Evolutionary conservation across 2,113 vertebrate species (phyloP).

Genomic region (Mandrillus leucophaeus): DNA sequence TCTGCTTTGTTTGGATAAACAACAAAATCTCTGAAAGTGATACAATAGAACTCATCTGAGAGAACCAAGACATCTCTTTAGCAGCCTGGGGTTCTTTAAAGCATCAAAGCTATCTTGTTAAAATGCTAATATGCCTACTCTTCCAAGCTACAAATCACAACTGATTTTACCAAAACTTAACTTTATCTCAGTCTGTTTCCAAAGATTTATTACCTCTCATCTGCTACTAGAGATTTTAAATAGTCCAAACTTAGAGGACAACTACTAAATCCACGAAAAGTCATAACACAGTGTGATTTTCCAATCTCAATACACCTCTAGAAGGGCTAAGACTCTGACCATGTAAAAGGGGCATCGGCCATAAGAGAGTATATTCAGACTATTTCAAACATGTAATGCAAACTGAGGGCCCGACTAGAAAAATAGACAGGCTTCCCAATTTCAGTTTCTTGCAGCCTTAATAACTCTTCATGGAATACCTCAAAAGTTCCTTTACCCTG

Average conservation of each 20-base stretch:
- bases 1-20: not conserved
- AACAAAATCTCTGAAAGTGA: not conserved
- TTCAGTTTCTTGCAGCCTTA: not conserved
- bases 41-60: not conserved
- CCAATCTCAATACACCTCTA: not conserved
- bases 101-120: not conserved
- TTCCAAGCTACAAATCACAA: not conserved
- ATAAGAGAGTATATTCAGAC: not conserved
- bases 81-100: not conserved
- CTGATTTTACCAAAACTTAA: not conserved
- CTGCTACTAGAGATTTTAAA: not conserved
- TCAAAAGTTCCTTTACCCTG: not conserved
- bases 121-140: not conserved
- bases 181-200: not conserved
- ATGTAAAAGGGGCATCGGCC: not conserved
- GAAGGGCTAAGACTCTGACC: not conserved
- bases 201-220: not conserved
- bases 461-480: not conserved
- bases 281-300: not conserved
- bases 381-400: not conserved
- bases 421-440: not conserved
- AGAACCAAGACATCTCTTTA: not conserved
- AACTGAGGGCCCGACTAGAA: not conserved
- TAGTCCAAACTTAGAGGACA: not conserved
- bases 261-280: not conserved